Evolutionary conservation across 2,888 invertebrate species (phyloP).

Genomic region (Agrotis exclamationis): DNA sequence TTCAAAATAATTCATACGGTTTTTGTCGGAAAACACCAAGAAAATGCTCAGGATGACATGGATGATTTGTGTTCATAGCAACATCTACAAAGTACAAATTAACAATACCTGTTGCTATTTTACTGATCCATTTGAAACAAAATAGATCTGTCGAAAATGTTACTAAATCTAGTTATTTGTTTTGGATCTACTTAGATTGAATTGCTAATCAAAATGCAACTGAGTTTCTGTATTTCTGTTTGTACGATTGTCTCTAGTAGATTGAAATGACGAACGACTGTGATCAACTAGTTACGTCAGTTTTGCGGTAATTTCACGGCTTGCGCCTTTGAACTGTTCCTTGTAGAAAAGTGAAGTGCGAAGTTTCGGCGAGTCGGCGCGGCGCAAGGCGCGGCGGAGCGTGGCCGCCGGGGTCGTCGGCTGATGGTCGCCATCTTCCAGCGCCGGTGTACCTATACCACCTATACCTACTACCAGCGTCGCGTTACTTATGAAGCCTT

Average conservation of each 20-base stretch:
- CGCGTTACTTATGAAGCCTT: constrained; percentile 28
- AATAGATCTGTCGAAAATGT: constrained; percentile 9
- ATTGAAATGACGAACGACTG: constrained; percentile 68
- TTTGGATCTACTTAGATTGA: constrained; percentile 3
- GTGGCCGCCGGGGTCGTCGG: constrained; percentile 86
- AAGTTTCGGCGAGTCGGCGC: constrained; percentile 88
- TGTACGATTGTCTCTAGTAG: constrained; percentile 50
- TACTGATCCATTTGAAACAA: neutral
- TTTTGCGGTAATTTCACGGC: constrained; percentile 89
- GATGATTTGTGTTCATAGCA: neutral
- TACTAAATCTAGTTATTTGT: neutral
- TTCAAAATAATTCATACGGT: too few species aligned
- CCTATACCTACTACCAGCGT: constrained; percentile 48
- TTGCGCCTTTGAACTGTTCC: constrained; percentile 84
- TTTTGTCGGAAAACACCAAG: neutral
- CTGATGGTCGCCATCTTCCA: constrained; percentile 72
- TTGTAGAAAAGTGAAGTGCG: constrained; percentile 90
- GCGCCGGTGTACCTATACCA: constrained; percentile 56
- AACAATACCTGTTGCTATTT: neutral
- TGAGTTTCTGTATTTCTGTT: constrained; percentile 43
- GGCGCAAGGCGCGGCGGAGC: constrained; percentile 79
- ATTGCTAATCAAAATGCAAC: constrained; percentile 25
- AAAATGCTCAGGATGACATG: neutral
- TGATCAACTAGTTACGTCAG: constrained; percentile 78
- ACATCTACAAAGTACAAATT: neutral